Evolutionary conservation across 2,797 vertebrate genomes (phyloP).

Genomic region (Stomatorhinus walkeri): DNA sequence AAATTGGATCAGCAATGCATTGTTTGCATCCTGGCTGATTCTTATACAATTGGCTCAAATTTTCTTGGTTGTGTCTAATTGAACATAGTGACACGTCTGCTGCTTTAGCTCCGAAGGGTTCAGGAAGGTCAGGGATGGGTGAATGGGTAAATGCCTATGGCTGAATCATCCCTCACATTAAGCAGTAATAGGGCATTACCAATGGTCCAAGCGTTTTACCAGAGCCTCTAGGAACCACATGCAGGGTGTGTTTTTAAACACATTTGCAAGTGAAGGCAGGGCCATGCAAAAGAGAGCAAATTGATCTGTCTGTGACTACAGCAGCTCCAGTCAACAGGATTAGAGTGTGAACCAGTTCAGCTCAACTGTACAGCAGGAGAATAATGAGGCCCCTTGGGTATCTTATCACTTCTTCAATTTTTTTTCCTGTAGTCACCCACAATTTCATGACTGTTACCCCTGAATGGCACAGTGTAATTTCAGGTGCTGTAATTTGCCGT

Average conservation of each 20-base stretch:
- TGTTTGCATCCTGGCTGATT: conserved; percentile 10
- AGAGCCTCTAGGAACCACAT: conserved; percentile 32
- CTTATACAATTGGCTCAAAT: conserved; percentile 37
- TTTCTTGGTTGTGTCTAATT: background rate
- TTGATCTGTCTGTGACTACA: conserved; percentile 53
- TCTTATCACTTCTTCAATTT: conserved; percentile 60
- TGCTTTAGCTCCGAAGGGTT: background rate
- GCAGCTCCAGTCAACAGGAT: conserved; percentile 66
- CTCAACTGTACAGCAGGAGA: conserved; percentile 73
- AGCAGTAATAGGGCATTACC: conserved; percentile 60
- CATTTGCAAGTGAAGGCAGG: background rate
- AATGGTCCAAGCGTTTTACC: conserved; percentile 39
- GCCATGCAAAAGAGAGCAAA: conserved; percentile 32
- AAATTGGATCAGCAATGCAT: background rate
- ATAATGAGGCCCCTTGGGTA: conserved; percentile 76
- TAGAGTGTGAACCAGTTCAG: conserved; percentile 67
- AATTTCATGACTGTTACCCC: conserved; percentile 53
- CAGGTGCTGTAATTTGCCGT: background rate
- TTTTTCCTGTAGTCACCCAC: conserved; percentile 60
- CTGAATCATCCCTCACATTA: conserved; percentile 64
- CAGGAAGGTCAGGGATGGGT: conserved; percentile 44
- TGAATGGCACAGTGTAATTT: conserved; percentile 10
- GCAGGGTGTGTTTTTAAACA: background rate
- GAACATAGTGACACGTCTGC: conserved; percentile 5
- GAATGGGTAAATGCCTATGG: conserved; percentile 56